Conservation (phyloP, 2,888 invertebrate genomes). For the Nezara viridula region DNA sequence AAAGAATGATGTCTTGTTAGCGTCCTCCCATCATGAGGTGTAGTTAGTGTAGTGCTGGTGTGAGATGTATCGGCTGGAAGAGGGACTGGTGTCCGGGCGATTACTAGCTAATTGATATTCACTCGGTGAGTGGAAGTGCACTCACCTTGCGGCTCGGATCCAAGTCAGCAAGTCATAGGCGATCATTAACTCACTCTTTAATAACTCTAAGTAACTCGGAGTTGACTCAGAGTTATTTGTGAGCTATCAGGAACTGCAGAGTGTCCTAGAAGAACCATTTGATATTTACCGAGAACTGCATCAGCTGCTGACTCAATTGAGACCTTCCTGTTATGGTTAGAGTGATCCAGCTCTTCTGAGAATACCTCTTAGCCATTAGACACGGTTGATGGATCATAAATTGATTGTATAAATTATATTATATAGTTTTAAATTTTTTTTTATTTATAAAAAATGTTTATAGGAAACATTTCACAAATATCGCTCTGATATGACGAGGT, state of each 20-base stretch:
- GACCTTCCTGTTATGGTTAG: neutral
- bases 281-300: neutral
- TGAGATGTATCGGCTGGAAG: too few relatives aligned
- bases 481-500: too few relatives aligned
- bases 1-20: neutral
- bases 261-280: neutral
- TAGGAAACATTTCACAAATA: too few relatives aligned
- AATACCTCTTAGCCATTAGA: neutral
- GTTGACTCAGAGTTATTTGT: neutral
- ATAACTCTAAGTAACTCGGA: neutral
- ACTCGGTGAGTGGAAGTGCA: neutral
- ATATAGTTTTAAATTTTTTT: too few relatives aligned
- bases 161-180: neutral
- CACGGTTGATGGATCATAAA: neutral
- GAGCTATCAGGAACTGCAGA: neutral
- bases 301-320: neutral
- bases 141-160: neutral
- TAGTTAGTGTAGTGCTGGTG: too few relatives aligned
- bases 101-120: neutral
- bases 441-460: too few relatives aligned
- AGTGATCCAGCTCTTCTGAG: neutral
- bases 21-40: too few relatives aligned
- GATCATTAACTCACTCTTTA: neutral
- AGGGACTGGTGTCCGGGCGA: too few relatives aligned
- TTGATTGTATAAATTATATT: neutral